These are phyloP conservation scores for Epizoanthus fatuus DNA, from an alignment of 92 coral and sea anemone species.

Conservation along the genomic window DNA sequence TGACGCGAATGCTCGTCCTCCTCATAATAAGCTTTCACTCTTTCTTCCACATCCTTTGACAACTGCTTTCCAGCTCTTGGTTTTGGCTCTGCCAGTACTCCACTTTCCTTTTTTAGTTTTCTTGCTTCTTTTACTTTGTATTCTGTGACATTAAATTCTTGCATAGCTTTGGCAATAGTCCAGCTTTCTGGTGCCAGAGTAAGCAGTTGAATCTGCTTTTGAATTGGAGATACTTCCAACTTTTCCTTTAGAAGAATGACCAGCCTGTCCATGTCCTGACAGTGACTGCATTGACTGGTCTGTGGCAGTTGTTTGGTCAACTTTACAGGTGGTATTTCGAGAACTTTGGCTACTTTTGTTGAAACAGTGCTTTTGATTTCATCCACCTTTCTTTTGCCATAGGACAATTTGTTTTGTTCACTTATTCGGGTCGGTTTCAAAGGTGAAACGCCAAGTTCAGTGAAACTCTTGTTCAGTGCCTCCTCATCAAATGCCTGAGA, in stretches of 20 bases:
- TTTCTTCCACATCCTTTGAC: no score
- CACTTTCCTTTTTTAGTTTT: background rate
- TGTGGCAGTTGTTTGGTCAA: no score
- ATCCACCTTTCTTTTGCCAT: conserved; percentile 8
- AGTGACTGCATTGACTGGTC: no score
- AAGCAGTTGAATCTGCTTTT: background rate
- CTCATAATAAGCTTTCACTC: no score
- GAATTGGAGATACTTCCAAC: background rate
- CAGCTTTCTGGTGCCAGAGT: conserved; percentile 2
- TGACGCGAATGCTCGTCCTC: no score
- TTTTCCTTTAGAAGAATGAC: no score
- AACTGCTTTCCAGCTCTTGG: no score
- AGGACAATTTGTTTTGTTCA: conserved; percentile 6
- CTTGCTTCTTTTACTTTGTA: background rate
- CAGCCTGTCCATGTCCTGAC: no score
- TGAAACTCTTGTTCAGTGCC: conserved; percentile 12
- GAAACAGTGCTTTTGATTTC: conserved; percentile 17
- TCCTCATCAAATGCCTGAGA: conserved; percentile 15
- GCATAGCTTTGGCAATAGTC: background rate
- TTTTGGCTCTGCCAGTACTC: background rate
- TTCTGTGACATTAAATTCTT: background rate
- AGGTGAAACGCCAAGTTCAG: conserved; percentile 5
- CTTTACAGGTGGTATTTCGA: background rate
- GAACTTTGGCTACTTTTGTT: conserved; percentile 22
- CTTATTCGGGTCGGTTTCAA: conserved; percentile 19